phyloP scores from a whole-genome alignment of 2,113 vertebrate genomes.

The Emydura subglobosa region DNA sequence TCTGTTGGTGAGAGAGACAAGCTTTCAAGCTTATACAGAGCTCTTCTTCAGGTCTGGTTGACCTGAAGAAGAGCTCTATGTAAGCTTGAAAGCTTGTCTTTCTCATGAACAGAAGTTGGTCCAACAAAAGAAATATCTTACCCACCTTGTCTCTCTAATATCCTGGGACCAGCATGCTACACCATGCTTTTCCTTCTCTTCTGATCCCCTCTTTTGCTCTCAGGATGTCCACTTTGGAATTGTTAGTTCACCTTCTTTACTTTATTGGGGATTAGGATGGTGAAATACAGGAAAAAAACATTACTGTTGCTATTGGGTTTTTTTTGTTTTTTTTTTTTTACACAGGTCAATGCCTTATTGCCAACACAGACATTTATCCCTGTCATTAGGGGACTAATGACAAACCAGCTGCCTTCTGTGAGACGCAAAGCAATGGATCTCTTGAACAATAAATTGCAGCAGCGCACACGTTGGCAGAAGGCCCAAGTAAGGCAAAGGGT shows the following conservation, averaged over 20 bases:
- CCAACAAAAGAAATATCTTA: not conserved
- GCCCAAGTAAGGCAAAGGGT: constrained; percentile 77
- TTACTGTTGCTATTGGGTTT: not conserved
- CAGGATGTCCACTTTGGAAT: not conserved
- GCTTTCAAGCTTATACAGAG: not conserved
- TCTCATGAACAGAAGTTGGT: too few relatives aligned
- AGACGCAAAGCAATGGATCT: constrained; percentile 96
- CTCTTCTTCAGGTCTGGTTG: not conserved
- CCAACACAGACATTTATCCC: constrained; percentile 92
- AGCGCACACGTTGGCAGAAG: constrained; percentile 83
- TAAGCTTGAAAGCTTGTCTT: not conserved
- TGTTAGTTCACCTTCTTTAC: not conserved
- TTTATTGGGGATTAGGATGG: not conserved
- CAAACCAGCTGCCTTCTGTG: constrained; percentile 87
- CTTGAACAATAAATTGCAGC: constrained; percentile 94
- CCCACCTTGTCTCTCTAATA: not conserved
- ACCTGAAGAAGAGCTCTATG: too few relatives aligned
- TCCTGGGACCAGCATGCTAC: not conserved
- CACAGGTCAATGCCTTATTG: constrained; percentile 92
- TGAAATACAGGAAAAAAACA: not conserved
- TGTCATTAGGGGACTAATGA: constrained; percentile 90
- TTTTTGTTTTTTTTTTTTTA: not conserved
- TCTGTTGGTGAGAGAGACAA: not conserved
- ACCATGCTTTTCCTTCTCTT: not conserved
- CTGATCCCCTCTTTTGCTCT: not conserved